Percentiles rank a stretch among this genome's conserved stretches.
Evolutionary conservation across 1,140 invertebrate genomes (phyloP).

Genomic region (Pseudobourletiella spinata): DNA sequence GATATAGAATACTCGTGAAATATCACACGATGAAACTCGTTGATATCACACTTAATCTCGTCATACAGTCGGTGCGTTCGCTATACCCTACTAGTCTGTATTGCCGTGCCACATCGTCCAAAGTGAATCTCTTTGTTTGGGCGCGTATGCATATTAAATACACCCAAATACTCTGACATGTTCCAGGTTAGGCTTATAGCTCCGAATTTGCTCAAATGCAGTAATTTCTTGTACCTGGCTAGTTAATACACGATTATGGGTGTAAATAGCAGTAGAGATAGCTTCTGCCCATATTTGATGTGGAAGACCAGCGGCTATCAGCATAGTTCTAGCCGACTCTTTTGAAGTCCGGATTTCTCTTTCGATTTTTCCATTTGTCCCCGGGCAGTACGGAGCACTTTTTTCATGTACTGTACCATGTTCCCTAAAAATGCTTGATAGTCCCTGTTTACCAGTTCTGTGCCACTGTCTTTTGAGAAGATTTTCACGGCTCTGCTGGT

Average conservation of each 20-base stretch:
- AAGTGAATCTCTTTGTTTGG: neutral
- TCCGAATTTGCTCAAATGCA: slow-evolving; percentile 36
- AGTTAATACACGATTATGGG: slow-evolving; percentile 39
- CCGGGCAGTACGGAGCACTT: slow-evolving; percentile 45
- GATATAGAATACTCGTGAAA: too few relatives aligned
- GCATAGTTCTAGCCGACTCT: slow-evolving; percentile 38
- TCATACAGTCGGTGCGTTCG: slow-evolving; percentile 30
- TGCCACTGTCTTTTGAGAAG: too few relatives aligned
- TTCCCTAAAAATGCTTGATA: too few relatives aligned
- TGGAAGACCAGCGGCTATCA: slow-evolving; percentile 38
- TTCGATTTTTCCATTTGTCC: slow-evolving; percentile 47
- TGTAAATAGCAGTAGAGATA: slow-evolving; percentile 40
- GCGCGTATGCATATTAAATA: neutral
- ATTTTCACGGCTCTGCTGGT: too few relatives aligned
- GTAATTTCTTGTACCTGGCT: slow-evolving; percentile 6
- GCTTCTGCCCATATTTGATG: slow-evolving; percentile 45
- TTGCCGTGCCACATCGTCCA: slow-evolving; percentile 1
- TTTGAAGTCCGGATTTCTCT: too few relatives aligned
- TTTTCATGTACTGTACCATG: too few relatives aligned
- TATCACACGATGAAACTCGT: too few relatives aligned
- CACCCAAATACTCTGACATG: neutral
- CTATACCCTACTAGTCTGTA: slow-evolving; percentile 23
- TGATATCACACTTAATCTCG: slow-evolving; percentile 31
- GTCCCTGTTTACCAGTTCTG: too few relatives aligned
- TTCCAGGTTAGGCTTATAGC: neutral